Percentiles rank a stretch among this genome's conserved stretches.
These are phyloP conservation scores for Linnaemya vulpina DNA, from an alignment of 2,888 invertebrate genomes.

Conservation along the genomic window DNA sequence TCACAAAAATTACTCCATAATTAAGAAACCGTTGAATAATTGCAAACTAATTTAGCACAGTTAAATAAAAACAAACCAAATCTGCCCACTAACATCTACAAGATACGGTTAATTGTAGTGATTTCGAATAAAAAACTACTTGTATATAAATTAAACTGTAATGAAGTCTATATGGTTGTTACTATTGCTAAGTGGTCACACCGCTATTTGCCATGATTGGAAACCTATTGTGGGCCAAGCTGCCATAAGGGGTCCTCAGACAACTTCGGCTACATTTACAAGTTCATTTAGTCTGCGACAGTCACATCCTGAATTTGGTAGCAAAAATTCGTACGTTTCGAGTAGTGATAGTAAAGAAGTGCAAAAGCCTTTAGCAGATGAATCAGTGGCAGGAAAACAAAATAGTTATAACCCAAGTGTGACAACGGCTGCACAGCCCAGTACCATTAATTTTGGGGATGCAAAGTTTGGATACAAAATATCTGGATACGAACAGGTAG, in stretches of 20 bases:
- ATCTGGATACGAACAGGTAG: constrained; percentile 73
- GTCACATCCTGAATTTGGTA: constrained; percentile 80
- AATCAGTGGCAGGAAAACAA: constrained; percentile 60
- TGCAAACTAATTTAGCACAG: constrained; percentile 15
- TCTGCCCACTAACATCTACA: constrained; percentile 28
- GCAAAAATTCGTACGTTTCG: constrained; percentile 56
- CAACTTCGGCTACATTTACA: constrained; percentile 68
- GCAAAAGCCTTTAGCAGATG: constrained; percentile 47
- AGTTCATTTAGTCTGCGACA: constrained; percentile 79
- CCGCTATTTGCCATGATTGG: constrained; percentile 73
- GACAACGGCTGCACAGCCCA: constrained; percentile 28
- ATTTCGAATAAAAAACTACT: constrained; percentile 30
- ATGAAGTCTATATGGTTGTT: constrained; percentile 59
- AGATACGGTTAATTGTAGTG: constrained; percentile 25
- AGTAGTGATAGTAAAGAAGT: constrained; percentile 52
- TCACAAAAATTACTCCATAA: neutral
- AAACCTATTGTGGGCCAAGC: constrained; percentile 77
- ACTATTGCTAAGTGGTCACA: constrained; percentile 42
- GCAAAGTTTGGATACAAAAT: constrained; percentile 74
- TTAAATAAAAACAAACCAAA: neutral
- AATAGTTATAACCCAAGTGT: constrained; percentile 66
- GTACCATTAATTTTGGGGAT: constrained; percentile 60
- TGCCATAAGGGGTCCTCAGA: constrained; percentile 63
- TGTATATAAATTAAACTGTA: constrained; percentile 21
- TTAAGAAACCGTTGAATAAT: constrained; percentile 55